Evolutionary conservation across 2,888 invertebrate genomes (phyloP), one percentile per base, ranked within the genome.

Genomic region (Macrosiphum euphorbiae): DNA sequence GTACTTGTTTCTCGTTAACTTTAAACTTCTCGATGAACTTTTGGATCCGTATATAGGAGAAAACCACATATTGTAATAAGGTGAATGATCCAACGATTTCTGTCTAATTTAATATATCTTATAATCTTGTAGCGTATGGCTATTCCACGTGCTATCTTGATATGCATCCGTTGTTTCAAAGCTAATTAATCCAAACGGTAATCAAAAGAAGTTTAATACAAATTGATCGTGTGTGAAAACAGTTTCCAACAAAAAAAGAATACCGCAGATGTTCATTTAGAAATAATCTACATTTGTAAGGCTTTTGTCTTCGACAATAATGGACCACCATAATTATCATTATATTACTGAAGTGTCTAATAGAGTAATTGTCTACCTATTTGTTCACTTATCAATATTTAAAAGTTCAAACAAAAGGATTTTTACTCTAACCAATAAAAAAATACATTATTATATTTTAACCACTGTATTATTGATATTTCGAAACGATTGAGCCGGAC

Each of bases 221-320:
- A 90, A 84, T 90, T 52, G 50, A n/a, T 78, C 90, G 50, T 41
- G 90, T 90, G 28, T 52, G 35, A 61, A 86, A n/a, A 86, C 13
- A 85, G 44, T 86, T 55, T 44, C 8, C n/a, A 55, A 58, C 16
- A 85, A 91, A 85, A 90, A 85, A 91, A 85, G 26, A 47, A 52
- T 55, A 88, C 84, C 91, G 47, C 47, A 91, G 28, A 91, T 84
- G 84, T 91, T 91, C n/a, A 24, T 91, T 91, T 91, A 91, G 26
- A 91, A 84, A 55, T 91, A 84, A 84, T 84, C 16, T 84, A 84
- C 47, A 55, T 78, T 78, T 90, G 35, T 90, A 78, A 84, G 84
- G 91, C 90, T 90, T 90, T 84, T 91, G 55, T 85, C 55, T 85
- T 85, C 24, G 0, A 52, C 52, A 28, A 85, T 85, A 91, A 85